These are phyloP conservation scores for Alosa sapidissima DNA, from an alignment of 2,797 vertebrate species.

Conservation along the genomic window DNA sequence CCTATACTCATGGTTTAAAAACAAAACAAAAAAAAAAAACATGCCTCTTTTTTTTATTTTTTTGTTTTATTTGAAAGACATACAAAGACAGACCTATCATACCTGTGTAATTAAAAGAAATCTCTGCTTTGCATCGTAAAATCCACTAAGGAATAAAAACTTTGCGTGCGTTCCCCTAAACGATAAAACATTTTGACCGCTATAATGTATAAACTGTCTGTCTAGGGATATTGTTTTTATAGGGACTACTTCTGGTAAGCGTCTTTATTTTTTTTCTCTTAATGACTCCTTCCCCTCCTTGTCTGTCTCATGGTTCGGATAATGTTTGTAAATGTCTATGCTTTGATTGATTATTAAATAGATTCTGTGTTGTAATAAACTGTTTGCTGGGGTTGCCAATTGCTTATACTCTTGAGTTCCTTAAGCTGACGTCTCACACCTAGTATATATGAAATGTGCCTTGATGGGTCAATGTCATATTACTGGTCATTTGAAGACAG, in stretches of 20 bases:
- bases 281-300: constrained; percentile 37
- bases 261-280: constrained; percentile 51
- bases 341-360: constrained; percentile 88
- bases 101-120: constrained; percentile 70
- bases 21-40: constrained; percentile 60
- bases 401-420: constrained; percentile 83
- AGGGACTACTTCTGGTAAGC: constrained; percentile 74
- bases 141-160: constrained; percentile 63
- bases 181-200: constrained; percentile 75
- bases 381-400: constrained; percentile 93
- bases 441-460: constrained; percentile 70
- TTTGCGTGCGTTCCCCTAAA: constrained; percentile 53
- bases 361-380: constrained; percentile 99
- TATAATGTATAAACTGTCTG: constrained; percentile 90
- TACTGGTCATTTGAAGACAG: background rate
- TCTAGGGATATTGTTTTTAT: constrained; percentile 93
- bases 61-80: constrained; percentile 89
- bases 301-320: constrained; percentile 83
- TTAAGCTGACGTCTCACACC: constrained; percentile 50
- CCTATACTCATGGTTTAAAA: constrained; percentile 88
- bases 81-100: constrained; percentile 48
- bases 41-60: constrained; percentile 92
- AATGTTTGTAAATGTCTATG: constrained; percentile 96
- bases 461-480: constrained; percentile 52
- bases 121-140: constrained; percentile 75